phyloP scores from a whole-genome alignment of 2,797 vertebrate species.

The Fistularia tabacaria region DNA sequence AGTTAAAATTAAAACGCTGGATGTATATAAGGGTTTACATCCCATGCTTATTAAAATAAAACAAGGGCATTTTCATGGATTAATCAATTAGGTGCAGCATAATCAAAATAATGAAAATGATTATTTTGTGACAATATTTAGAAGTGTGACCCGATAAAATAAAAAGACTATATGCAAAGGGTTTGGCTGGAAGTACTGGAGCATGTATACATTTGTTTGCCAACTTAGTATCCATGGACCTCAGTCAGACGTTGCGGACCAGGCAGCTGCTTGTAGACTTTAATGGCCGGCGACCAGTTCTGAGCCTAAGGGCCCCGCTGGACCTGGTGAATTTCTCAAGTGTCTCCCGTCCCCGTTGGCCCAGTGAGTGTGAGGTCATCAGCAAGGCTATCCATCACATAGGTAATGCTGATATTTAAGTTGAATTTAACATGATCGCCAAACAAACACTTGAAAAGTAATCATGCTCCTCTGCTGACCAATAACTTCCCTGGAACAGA shows the following conservation, averaged over 20 bases:
- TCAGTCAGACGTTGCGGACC: slow-evolving; percentile 59
- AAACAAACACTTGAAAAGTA: background rate
- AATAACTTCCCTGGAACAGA: slow-evolving; percentile 62
- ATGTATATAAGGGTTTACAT: too few relatives aligned
- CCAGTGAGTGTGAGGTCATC: slow-evolving; percentile 87
- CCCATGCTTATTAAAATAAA: too few relatives aligned
- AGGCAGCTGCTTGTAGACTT: slow-evolving; percentile 68
- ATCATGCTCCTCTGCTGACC: background rate
- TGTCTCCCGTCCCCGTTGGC: slow-evolving; percentile 74
- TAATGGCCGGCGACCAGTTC: slow-evolving; percentile 52
- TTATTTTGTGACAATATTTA: too few relatives aligned
- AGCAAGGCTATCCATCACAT: slow-evolving; percentile 80
- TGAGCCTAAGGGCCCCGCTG: slow-evolving; percentile 73
- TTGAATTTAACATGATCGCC: background rate
- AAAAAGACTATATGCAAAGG: too few relatives aligned
- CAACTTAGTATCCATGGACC: slow-evolving; percentile 60
- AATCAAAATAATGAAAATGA: slow-evolving; percentile 10
- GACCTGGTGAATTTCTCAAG: slow-evolving; percentile 74
- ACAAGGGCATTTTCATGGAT: background rate
- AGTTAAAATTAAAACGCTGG: too few relatives aligned
- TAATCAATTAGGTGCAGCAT: slow-evolving; percentile 9
- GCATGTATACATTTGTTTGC: slow-evolving; percentile 12
- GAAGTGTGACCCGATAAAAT: too few relatives aligned
- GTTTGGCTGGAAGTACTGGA: background rate
- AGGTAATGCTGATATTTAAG: slow-evolving; percentile 61